Evolutionary conservation across 2,113 vertebrate genomes (phyloP), one percentile per base, ranked within the genome.

Genomic region (Xenopus borealis): DNA sequence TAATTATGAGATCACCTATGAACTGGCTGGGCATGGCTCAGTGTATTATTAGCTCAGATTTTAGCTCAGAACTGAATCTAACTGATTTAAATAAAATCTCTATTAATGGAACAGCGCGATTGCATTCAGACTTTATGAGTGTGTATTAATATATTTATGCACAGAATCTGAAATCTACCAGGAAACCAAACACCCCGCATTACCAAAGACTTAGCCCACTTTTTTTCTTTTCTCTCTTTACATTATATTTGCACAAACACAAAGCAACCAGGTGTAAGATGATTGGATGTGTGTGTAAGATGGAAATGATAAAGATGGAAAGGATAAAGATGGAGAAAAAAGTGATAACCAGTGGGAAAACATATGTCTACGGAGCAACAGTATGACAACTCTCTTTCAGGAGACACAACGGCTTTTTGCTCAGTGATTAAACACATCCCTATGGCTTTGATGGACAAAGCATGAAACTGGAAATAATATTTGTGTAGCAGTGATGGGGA

Each of bases 201-300:
- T 69, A 59, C 47, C 11, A 30, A 12, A 18, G 11, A 76, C 58
- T 70, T 69, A 77, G 30, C 66, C 19, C 7, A 20, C 66, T 64
- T 18, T 19, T 63, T 62, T 64, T 23, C 23, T 55, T 45, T 27
- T 19, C 23, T 52, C 18, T 62, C 33, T 53, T 62, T 62, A 64
- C 30, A 58, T 17, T 63, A 27, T 69, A 69, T 70, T 75, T 77
- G 74, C 46, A 70, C 74, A 77, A 63, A 77, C 59, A 77, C 74
- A 77, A 77, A 63, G 74, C 59, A 53, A 55, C n/a, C 66, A 63
- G 62, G 30, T 64, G 66, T 40, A 64, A 33, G 73, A 45, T 55
- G 74, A 67, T 70, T 67, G 63, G 66, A 69, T 70, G 74, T 77
- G 74, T 67, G 74, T 77, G 74, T 77, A 77, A 64, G 74, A 77